Percentiles rank a stretch among this genome's conserved stretches.
These are phyloP conservation scores for Tenthredo distinguenda DNA, from an alignment of 2,888 invertebrate genomes.

Conservation along the genomic window DNA sequence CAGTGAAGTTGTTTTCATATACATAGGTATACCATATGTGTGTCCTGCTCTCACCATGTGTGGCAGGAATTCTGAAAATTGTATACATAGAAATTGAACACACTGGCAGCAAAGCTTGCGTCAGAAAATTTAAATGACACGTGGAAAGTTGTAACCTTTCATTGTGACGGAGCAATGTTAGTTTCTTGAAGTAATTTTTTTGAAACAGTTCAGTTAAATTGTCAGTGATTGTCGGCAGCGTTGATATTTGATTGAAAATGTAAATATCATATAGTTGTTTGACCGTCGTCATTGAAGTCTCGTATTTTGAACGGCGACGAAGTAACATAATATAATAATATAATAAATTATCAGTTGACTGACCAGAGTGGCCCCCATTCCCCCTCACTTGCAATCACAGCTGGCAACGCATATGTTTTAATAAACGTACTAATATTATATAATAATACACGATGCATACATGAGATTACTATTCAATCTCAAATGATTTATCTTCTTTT, in stretches of 20 bases:
- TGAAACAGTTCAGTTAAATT: neutral
- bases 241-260: conserved; percentile 18
- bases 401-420: conserved; percentile 23
- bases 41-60: neutral
- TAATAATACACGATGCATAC: conserved; percentile 13
- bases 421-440: neutral
- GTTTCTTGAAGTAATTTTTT: neutral
- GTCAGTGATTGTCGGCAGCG: neutral
- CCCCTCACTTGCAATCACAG: neutral
- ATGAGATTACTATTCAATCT: conserved; percentile 15
- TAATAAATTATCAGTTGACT: conserved; percentile 15
- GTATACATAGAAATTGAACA: neutral
- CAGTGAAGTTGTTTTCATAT: neutral
- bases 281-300: neutral
- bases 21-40: neutral
- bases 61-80: neutral
- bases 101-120: neutral
- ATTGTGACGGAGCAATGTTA: neutral
- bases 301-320: neutral
- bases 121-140: neutral
- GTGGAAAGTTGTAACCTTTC: neutral
- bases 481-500: conserved; percentile 30
- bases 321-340: conserved; percentile 17
- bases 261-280: conserved; percentile 17
- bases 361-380: neutral